Conservation (phyloP, 23 tunicate genomes). For the Halocynthia roretzi region DNA sequence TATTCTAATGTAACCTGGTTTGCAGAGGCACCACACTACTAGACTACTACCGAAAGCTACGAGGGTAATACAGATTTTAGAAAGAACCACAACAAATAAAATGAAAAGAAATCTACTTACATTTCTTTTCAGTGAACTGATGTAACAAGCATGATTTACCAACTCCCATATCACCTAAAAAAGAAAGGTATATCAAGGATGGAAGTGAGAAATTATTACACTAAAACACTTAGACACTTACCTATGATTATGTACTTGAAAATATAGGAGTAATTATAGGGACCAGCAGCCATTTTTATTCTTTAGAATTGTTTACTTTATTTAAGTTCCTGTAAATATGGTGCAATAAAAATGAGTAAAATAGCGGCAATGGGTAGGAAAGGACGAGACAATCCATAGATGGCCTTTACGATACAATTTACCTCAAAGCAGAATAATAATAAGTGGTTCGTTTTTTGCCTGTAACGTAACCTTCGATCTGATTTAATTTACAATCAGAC, state of each 20-base stretch:
- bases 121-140: conserved; percentile 98
- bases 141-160: conserved; percentile 96
- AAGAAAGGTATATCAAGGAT: neutral
- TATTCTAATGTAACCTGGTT: too few species aligned
- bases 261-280: conserved; percentile 95
- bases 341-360: too few species aligned
- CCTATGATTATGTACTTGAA: conserved; percentile 98
- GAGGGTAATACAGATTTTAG: neutral
- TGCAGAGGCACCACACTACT: too few species aligned
- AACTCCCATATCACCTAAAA: conserved; percentile 95
- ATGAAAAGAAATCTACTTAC: conserved; percentile 33
- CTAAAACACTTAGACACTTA: conserved; percentile 8
- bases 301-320: too few species aligned
- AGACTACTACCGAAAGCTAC: neutral
- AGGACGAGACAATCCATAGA: too few species aligned
- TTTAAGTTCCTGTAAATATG: too few species aligned
- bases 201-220: neutral
- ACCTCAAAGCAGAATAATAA: too few species aligned
- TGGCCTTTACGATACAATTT: too few species aligned
- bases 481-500: too few species aligned
- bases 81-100: neutral
- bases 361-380: too few species aligned
- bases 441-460: too few species aligned
- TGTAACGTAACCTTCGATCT: too few species aligned
- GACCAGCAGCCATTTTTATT: conserved; percentile 83